phyloP scores from a whole-genome alignment of 2,888 invertebrate genomes.

The Chrysina gloriosa region DNA sequence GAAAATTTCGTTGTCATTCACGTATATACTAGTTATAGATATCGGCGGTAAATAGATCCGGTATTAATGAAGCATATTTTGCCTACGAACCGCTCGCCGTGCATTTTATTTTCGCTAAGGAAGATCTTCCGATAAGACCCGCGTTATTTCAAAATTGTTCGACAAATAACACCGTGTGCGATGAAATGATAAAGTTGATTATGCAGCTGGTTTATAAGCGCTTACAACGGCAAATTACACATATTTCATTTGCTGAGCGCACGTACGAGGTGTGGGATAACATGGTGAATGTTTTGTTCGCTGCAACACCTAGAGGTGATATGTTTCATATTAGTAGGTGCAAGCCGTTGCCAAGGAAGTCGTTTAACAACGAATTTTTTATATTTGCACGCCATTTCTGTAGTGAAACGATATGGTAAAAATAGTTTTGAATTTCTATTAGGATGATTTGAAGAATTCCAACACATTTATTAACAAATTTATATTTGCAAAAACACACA shows the following conservation, averaged over 20 bases:
- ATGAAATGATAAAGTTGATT: constrained; percentile 52
- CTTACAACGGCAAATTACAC: constrained; percentile 25
- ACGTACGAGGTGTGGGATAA: neutral
- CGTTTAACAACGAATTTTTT: constrained; percentile 12
- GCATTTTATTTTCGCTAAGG: constrained; percentile 28
- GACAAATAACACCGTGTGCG: constrained; percentile 52
- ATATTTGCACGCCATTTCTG: neutral
- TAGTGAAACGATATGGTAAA: neutral
- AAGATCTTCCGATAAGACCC: constrained; percentile 42
- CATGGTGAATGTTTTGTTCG: constrained; percentile 5
- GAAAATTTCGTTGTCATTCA: constrained; percentile 24
- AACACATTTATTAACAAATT: too few relatives aligned
- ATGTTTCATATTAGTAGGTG: constrained; percentile 11
- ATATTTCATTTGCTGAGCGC: constrained; percentile 10
- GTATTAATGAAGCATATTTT: constrained; percentile 14
- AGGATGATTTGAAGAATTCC: too few relatives aligned
- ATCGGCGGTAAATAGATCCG: constrained; percentile 18
- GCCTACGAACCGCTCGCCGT: neutral
- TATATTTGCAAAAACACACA: too few relatives aligned
- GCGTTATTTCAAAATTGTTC: constrained; percentile 49
- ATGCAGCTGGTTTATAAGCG: constrained; percentile 44
- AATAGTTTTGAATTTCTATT: too few relatives aligned
- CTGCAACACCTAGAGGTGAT: constrained; percentile 24
- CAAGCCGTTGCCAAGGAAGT: constrained; percentile 13
- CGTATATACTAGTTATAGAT: neutral